Percentiles rank a stretch among this genome's conserved stretches.
These are phyloP conservation scores for Sepiola atlantica DNA, from an alignment of 2,888 invertebrate genomes.

Conservation along the genomic window DNA sequence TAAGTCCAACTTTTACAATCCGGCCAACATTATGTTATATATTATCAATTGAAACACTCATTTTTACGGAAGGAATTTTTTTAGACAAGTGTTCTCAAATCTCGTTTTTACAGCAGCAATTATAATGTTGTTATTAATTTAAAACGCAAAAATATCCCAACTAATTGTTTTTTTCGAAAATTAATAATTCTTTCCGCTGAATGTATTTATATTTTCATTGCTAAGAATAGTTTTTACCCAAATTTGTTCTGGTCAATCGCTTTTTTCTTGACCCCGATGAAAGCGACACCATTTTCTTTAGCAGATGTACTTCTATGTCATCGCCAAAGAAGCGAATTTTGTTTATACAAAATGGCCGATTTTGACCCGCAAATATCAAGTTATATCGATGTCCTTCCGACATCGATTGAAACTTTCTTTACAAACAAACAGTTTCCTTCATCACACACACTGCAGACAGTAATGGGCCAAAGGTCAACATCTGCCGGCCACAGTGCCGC, in stretches of 20 bases:
- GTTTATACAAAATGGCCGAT: neutral
- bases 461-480: constrained; percentile 4
- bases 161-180: neutral
- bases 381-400: constrained; percentile 32
- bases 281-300: neutral
- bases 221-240: neutral
- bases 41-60: neutral
- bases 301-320: constrained; percentile 39
- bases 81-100: no score
- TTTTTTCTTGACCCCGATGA: neutral
- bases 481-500: neutral
- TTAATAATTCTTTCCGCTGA: neutral
- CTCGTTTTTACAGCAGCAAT: no score
- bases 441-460: constrained; percentile 3
- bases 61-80: neutral
- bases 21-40: no score
- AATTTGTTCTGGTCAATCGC: neutral
- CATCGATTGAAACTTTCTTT: constrained; percentile 32
- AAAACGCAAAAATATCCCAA: no score
- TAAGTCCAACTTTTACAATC: no score
- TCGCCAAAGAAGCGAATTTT: neutral
- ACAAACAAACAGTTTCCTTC: constrained; percentile 22
- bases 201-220: neutral
- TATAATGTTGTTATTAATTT: no score
- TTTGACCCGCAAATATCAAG: neutral